phyloP scores from a whole-genome alignment of 1,140 invertebrate genomes.

The Oedothorax gibbosus region DNA sequence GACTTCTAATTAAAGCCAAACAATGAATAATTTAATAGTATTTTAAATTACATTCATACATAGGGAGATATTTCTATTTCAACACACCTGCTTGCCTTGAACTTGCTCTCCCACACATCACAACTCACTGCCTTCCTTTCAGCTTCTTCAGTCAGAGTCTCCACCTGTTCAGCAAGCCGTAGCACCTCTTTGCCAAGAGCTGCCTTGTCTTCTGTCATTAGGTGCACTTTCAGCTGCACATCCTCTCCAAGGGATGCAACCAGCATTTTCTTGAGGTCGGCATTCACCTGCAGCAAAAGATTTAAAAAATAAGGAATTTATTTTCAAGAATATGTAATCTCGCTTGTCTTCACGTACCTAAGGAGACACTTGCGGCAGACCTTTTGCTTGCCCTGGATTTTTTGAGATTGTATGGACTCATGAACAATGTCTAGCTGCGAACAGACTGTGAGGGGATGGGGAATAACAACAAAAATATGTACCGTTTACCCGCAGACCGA shows the following conservation, averaged over 20 bases:
- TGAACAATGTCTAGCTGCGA: not conserved
- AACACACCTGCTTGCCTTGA: constrained; percentile 85
- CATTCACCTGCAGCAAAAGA: constrained; percentile 80
- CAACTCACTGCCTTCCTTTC: constrained; percentile 92
- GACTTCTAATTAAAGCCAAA: too few species aligned
- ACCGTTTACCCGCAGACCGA: too few species aligned
- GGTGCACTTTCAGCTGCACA: constrained; percentile 86
- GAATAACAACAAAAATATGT: too few species aligned
- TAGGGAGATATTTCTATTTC: too few species aligned
- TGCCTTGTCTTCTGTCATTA: constrained; percentile 89
- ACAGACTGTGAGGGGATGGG: too few species aligned
- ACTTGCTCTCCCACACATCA: constrained; percentile 96
- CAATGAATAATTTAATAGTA: too few species aligned
- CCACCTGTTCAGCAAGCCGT: constrained; percentile 84
- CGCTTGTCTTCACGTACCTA: not conserved
- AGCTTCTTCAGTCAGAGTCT: constrained; percentile 87
- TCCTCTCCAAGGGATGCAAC: constrained; percentile 95
- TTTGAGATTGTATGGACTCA: not conserved
- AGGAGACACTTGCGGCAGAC: not conserved
- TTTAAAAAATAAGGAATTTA: not conserved
- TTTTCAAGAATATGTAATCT: not conserved
- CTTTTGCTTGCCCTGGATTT: too few species aligned
- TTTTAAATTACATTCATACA: too few species aligned
- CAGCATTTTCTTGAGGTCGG: constrained; percentile 90
- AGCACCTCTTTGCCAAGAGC: constrained; percentile 85